Conservation (phyloP, 1,140 invertebrate species). For the Cepaea nemoralis region DNA sequence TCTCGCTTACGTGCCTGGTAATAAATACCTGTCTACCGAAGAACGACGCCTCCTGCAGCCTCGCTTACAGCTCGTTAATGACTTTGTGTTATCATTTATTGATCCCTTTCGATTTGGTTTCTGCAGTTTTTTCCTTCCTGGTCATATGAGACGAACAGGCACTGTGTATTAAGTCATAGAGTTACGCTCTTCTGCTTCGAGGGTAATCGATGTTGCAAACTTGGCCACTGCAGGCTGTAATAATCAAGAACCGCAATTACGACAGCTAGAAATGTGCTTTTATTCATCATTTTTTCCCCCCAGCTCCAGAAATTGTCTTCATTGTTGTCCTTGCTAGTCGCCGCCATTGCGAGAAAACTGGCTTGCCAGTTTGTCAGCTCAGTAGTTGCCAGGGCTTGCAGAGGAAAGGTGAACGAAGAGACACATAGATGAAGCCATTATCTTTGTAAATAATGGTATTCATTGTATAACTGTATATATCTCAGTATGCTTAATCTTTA, state of each 20-base stretch:
- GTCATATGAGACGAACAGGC: background rate
- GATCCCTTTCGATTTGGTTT: slow-evolving; percentile 4
- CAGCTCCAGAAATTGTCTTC: too few relatives aligned
- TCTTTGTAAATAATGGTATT: too few relatives aligned
- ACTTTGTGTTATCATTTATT: slow-evolving; percentile 10
- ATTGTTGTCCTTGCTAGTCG: too few relatives aligned
- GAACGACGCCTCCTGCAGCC: background rate
- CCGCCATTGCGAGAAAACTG: too few relatives aligned
- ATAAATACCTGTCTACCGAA: slow-evolving; percentile 6
- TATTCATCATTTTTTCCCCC: too few relatives aligned
- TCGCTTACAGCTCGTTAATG: slow-evolving; percentile 14
- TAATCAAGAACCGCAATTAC: background rate
- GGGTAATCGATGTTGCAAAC: background rate
- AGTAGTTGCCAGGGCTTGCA: too few relatives aligned
- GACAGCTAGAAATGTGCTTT: too few relatives aligned
- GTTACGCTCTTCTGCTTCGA: background rate
- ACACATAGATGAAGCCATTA: too few relatives aligned
- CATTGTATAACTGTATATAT: too few relatives aligned
- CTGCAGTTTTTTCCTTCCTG: background rate
- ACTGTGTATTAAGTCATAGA: slow-evolving; percentile 4
- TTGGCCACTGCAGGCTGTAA: background rate
- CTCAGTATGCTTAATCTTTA: too few relatives aligned
- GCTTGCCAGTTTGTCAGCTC: too few relatives aligned
- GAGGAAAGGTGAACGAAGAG: too few relatives aligned
- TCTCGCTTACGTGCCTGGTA: slow-evolving; percentile 7